Conservation (phyloP, 1,140 invertebrate genomes). For the Megathymus violae region DNA sequence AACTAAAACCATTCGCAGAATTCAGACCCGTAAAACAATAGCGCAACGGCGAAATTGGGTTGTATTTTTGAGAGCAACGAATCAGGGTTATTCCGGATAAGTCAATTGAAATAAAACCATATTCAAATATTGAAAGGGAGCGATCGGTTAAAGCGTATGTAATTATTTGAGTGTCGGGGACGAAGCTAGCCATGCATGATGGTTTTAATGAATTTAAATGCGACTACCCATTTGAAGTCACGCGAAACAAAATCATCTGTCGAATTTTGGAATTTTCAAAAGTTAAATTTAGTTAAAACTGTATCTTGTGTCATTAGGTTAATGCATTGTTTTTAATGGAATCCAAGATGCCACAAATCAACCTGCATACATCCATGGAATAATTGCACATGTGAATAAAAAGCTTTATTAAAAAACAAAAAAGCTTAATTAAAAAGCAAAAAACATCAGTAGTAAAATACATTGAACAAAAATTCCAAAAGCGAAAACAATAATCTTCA, state of each 20-base stretch:
- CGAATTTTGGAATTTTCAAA: constrained; percentile 13
- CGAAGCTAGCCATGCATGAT: constrained; percentile 64
- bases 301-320: too few species aligned
- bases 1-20: constrained; percentile 6
- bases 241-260: constrained; percentile 39
- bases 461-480: too few species aligned
- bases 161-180: constrained; percentile 76
- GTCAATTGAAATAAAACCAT: constrained; percentile 74
- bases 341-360: too few species aligned
- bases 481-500: too few species aligned
- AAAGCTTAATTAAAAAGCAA: too few species aligned
- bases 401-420: too few species aligned
- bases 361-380: too few species aligned
- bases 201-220: constrained; percentile 73
- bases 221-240: constrained; percentile 39
- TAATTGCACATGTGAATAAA: too few species aligned
- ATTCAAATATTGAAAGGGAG: constrained; percentile 77
- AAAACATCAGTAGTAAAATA: too few species aligned
- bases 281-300: too few species aligned
- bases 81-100: constrained; percentile 50
- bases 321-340: too few species aligned
- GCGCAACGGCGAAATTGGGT: constrained; percentile 29
- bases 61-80: background rate
- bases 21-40: constrained; percentile 8
- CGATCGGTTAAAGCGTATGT: constrained; percentile 78